A percentile compares a stretch with the other conserved stretches of the same genome.
Evolutionary conservation across 2,888 invertebrate species (phyloP).

Genomic region (Cephus nigrinus): DNA sequence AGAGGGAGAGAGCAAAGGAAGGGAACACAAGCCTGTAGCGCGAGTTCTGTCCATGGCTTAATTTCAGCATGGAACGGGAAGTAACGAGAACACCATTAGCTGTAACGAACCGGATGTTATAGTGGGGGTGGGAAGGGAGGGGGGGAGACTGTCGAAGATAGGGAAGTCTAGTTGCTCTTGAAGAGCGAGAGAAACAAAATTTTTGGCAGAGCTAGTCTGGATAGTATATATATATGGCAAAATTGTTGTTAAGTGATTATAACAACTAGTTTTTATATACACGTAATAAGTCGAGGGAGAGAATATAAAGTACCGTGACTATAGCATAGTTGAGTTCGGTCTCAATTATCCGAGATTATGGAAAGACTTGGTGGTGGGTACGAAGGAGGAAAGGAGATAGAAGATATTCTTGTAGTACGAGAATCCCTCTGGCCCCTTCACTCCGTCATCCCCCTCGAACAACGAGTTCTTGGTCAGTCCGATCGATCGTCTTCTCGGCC

Average conservation of each 20-base stretch:
- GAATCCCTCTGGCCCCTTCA: background rate
- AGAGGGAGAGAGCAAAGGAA: background rate
- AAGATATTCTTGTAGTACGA: background rate
- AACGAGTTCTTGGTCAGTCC: background rate
- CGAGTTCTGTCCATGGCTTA: background rate
- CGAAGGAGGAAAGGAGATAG: background rate
- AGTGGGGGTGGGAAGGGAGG: too few relatives aligned
- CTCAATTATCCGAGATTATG: conserved; percentile 58
- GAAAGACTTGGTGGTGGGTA: conserved; percentile 33
- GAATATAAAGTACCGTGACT: background rate
- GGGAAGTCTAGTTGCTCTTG: background rate
- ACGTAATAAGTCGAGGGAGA: background rate
- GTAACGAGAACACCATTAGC: background rate
- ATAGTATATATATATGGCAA: background rate
- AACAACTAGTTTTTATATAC: background rate
- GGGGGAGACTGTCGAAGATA: background rate
- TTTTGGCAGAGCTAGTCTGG: background rate
- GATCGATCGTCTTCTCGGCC: conserved; percentile 9
- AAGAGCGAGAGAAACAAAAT: background rate
- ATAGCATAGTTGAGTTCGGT: background rate
- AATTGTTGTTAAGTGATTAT: background rate
- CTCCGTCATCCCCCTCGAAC: background rate
- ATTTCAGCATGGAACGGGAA: background rate
- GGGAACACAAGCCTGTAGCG: background rate
- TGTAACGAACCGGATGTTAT: background rate